Conservation (phyloP, 2,888 invertebrate species). For the Drosophila algonquin region DNA sequence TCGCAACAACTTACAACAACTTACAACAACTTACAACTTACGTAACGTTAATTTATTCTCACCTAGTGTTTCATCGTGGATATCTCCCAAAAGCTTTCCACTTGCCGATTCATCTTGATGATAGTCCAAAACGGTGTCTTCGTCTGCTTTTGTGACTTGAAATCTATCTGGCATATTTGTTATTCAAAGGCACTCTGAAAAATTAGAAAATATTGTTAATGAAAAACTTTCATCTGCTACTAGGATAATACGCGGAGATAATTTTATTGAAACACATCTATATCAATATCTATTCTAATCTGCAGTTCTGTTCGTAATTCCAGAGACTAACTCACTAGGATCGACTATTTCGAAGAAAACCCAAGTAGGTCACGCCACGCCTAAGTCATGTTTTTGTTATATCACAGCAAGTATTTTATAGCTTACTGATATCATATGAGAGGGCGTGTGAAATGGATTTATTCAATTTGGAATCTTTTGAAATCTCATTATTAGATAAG, state of each 20-base stretch:
- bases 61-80: slow-evolving; percentile 75
- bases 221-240: neutral
- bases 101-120: slow-evolving; percentile 80
- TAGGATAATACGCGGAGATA: no score
- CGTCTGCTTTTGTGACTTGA: slow-evolving; percentile 82
- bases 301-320: no score
- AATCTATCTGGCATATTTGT: slow-evolving; percentile 82
- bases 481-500: neutral
- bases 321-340: neutral
- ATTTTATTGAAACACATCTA: neutral
- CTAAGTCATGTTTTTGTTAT: slow-evolving; percentile 1
- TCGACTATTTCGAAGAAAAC: neutral
- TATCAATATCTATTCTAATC: no score
- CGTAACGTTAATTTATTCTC: slow-evolving; percentile 1
- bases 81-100: slow-evolving; percentile 79
- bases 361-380: neutral
- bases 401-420: neutral
- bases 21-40: no score
- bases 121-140: slow-evolving; percentile 76
- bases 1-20: neutral
- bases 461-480: neutral
- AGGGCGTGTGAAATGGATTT: neutral
- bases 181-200: slow-evolving; percentile 49
- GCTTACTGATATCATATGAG: neutral
- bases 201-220: neutral